Evolutionary conservation across 2,888 invertebrate species (phyloP), one percentile per base, ranked within the genome.

Genomic region (Drosophila trichaetosa): DNA sequence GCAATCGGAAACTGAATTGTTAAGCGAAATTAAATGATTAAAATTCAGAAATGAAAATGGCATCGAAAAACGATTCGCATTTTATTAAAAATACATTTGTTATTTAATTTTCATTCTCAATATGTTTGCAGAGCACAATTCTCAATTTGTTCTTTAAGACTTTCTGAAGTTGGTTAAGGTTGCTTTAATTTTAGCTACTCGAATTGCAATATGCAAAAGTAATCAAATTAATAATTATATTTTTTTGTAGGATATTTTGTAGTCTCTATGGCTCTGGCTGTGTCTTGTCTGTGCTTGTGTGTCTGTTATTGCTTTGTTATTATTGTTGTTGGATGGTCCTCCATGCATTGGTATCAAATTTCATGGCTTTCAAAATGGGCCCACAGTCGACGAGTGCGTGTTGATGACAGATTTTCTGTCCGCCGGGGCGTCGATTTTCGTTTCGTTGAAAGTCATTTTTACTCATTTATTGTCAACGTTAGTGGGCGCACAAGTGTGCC

Each of bases 401-500:
- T 81, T 85, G 90, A 89, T 87, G 87, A 87, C 87, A 87, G 87
- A 89, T 87, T 87, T 85, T 80, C 69, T 62, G 72, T 76, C 76
- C 76, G 68, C 60, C 71, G 48, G 48, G 52, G 52, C 68, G 79
- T 83, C 87, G 78, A 83, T 87, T 85, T 87, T 89, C 85, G 79
- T 85, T 85, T 88, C 77, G 90, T 88, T 89, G 83, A 86, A 83
- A 90, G 88, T 87, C 86, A 87, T 86, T 87, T 87, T 90, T 87
- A 87, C 87, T 90, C 90, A 87, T 90, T 87, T 88, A 88, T 85
- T 89, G 87, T 87, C 90, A 79, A 77, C 89, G 85, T 79, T 81
- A 87, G 87, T 89, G 70, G 71, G 67, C 69, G 54, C 73, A 61
- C 68, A 60, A 62, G 65, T 71, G 62, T 81, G 65, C 48, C 29